Percentiles rank a stretch among this genome's conserved stretches.
Conservation (phyloP, 2,113 vertebrate genomes). For the Elanoides forficatus region DNA sequence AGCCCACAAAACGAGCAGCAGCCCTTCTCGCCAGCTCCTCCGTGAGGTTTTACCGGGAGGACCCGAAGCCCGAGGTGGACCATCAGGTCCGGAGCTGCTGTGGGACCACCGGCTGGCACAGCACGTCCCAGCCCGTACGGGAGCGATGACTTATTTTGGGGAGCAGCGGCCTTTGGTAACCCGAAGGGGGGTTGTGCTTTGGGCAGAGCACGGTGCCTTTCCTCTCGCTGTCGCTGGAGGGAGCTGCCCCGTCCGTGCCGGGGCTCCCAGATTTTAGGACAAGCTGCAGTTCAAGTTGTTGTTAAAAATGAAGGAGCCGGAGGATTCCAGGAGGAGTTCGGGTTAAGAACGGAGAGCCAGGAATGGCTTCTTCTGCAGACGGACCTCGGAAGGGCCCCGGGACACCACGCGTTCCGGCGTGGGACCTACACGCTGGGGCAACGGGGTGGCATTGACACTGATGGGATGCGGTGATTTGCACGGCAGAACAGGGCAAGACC, state of each 20-base stretch:
- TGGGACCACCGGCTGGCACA: not conserved
- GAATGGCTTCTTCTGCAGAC: not conserved
- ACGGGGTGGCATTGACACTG: fast-evolving
- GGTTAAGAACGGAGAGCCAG: not conserved
- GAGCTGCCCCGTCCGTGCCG: not conserved
- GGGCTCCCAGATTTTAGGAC: fast-evolving
- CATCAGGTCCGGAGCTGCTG: fast-evolving
- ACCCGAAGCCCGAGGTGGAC: fast-evolving
- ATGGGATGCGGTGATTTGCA: fast-evolving
- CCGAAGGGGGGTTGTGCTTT: fast-evolving
- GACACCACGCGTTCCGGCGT: fast-evolving
- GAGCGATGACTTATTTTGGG: fast-evolving
- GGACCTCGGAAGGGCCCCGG: not conserved
- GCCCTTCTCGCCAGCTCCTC: not conserved
- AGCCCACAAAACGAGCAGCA: fast-evolving
- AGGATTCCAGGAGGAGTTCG: not conserved
- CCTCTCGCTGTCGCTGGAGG: not conserved
- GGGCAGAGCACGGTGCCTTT: fast-evolving
- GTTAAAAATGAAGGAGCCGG: not conserved
- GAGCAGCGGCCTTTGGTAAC: fast-evolving
- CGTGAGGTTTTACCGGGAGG: not conserved
- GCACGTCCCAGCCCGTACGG: fast-evolving
- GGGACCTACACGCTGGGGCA: fast-evolving
- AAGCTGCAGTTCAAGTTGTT: fast-evolving
- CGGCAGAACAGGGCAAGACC: not conserved